Conservation (phyloP, 2,888 invertebrate genomes). For the Lepidocyrtinus sp. region DNA sequence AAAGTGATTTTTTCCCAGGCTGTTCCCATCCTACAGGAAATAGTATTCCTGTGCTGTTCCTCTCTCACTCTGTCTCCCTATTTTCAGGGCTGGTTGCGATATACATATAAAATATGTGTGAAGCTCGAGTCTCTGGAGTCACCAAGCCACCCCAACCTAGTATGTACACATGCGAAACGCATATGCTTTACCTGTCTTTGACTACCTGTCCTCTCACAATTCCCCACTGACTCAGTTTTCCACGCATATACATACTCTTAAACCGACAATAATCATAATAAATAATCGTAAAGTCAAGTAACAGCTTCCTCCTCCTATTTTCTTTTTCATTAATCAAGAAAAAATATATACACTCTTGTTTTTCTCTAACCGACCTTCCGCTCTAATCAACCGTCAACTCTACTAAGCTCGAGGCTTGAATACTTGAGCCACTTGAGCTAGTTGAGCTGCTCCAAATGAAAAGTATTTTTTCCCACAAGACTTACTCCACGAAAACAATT, state of each 20-base stretch:
- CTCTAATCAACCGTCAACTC: conserved; percentile 60
- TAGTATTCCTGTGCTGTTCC: conserved; percentile 53
- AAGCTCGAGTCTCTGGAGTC: no score
- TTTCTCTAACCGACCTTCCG: conserved; percentile 45
- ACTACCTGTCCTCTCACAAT: conserved; percentile 46
- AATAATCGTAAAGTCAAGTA: conserved; percentile 27
- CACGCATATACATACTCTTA: conserved; percentile 21
- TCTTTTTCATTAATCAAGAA: conserved; percentile 56
- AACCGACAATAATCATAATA: conserved; percentile 34
- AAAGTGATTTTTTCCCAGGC: conserved; percentile 56
- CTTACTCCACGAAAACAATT: conserved; percentile 24
- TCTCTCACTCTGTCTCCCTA: conserved; percentile 19
- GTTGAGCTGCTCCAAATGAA: not conserved
- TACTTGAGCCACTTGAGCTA: no score
- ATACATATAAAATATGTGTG: conserved; percentile 46
- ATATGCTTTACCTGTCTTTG: no score
- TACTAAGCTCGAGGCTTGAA: no score
- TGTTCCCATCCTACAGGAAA: conserved; percentile 60
- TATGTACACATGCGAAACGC: not conserved
- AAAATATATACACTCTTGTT: conserved; percentile 21
- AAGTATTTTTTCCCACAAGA: conserved; percentile 46
- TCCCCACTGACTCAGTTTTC: conserved; percentile 60
- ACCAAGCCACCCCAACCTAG: conserved; percentile 9
- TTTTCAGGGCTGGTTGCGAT: conserved; percentile 31
- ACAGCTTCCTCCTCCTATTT: conserved; percentile 48